Base-by-base conservation (phyloP, 2,888 invertebrate genomes). In the Chrysomela aeneicollis region DNA sequence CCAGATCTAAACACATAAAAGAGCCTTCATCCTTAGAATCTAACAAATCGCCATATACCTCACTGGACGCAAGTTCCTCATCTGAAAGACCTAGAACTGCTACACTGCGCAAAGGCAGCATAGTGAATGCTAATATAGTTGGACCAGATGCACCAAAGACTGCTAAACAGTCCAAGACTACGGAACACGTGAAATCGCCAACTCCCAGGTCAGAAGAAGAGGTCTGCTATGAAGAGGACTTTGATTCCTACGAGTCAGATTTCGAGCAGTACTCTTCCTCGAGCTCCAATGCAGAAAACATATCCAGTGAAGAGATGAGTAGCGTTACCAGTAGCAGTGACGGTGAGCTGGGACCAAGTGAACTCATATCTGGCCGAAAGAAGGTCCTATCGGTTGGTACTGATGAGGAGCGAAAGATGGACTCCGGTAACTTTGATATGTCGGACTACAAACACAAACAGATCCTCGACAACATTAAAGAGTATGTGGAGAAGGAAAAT, bases 341-440 rank as follows among this genome's bases (percentile, higher is more conserved):
- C 4, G 59, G 53, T 12, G 59, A 61, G 37, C 26, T 64, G 0
- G 22, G 37, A 35, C 59, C 66, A 2, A 63, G 8, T 22, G 72
- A 66, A 35, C 55, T 26, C 1, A 60, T 37, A 17, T 64, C 67
- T 0, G 22, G 46, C 12, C 55, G 52, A 18, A 69, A 67, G 19
- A 69, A 60, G 51, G 66, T 65, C 8, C 64, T 67, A 52, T 76
- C 75, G 1, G 76, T 74, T 4, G 73, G 72, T 18, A 76, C 74
- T 15, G 86, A 86, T 60, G 82, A 84, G 54, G 87, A 88, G 64
- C 81, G 82, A 42, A 86, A 87, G 78, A 72, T 88, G 57, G 88
- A 88, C 76, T 88, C 88, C 0, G 88, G 88, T 0, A 86, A 85
- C 74, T 88, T 86, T 74, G 88, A 88, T 47, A 76, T 88, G 70